phyloP scores from a whole-genome alignment of 2,113 vertebrate species.

The Xerus inauris region DNA sequence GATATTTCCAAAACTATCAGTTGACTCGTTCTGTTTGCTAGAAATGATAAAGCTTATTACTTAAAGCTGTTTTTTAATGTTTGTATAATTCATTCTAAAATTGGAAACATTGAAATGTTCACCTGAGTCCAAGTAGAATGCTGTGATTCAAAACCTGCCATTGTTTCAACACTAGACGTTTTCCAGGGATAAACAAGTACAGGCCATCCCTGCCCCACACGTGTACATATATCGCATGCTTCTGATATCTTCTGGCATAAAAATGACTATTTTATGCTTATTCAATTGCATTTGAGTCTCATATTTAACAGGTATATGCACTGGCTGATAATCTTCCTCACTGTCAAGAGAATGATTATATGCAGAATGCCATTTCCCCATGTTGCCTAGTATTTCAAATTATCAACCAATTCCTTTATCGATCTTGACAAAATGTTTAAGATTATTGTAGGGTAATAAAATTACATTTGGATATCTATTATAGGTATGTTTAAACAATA shows the following conservation, averaged over 20 bases:
- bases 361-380: not conserved
- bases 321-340: not conserved
- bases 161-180: not conserved
- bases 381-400: not conserved
- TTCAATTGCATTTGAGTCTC: not conserved
- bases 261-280: not conserved
- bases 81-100: not conserved
- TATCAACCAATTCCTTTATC: not conserved
- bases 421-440: conserved; percentile 38
- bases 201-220: too few species aligned
- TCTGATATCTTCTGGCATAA: not conserved
- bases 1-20: conserved; percentile 35
- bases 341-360: not conserved
- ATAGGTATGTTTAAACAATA: not conserved
- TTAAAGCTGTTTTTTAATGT: not conserved
- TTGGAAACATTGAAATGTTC: not conserved
- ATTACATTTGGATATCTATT: not conserved
- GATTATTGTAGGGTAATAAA: not conserved
- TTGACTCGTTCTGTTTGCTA: not conserved
- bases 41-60: not conserved
- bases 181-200: not conserved
- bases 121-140: not conserved
- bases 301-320: not conserved
- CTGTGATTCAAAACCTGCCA: not conserved
- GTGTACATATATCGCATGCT: not conserved